Evolutionary conservation across 2,113 vertebrate species (phyloP), one percentile per base, ranked within the genome.

Genomic region (Blennius ocellaris): DNA sequence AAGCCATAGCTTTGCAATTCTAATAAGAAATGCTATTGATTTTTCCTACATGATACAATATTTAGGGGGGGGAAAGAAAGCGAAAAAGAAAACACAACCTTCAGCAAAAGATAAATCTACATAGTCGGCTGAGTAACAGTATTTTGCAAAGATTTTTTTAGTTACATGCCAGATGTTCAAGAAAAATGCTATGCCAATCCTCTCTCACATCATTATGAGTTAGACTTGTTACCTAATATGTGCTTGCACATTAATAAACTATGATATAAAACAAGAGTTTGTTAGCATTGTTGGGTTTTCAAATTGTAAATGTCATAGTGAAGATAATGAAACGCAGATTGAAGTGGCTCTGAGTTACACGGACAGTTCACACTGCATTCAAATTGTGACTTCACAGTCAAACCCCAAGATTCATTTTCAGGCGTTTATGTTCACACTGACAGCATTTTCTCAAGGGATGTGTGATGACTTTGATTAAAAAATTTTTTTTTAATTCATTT

Each of bases 161-260:
- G 61, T 62, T 30, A 79, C n/a, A 11, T 61, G 1, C 47, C 40
- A 11, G 14, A 49, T 53, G 49, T 30, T 30, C 21, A 30, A 30
- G 2, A 30, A 30, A 30, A 30, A 30, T 30, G 4, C 21, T 30
- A 30, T 30, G 21, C 21, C 21, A 30, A 30, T 30, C 21, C 21
- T 30, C 21, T 30, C 21, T 30, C 21, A 30, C 21, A 30, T 30
- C 21, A 30, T 30, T 30, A 30, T 30, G 21, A 30, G 21, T 30
- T 30, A 30, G 21, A 30, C 21, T 2, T 30, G 21, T 30, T 30
- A 30, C 21, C 21, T 30, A 30, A 14, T 37, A 16, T 50, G 37
- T 61, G 21, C 10, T 3, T 6, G 17, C 14, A 67, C 43, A 52
- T 39, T 1, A 6, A 45, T 12, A 12, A 12, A 48, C 14, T n/a